Evolutionary conservation across 2,888 invertebrate species (phyloP).

Genomic region (Megamerina dolium): DNA sequence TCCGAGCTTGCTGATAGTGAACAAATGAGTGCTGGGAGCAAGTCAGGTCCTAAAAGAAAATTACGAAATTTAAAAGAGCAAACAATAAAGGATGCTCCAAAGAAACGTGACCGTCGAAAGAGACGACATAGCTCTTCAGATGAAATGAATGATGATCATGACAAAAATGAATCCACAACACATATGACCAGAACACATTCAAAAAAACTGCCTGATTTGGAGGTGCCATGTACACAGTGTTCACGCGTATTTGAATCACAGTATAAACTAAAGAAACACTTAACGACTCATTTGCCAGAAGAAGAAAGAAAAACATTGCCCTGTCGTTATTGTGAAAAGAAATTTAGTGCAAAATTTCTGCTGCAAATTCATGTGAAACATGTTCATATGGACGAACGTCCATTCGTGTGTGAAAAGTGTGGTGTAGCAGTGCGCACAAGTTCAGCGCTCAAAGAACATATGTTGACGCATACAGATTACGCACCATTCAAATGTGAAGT

Average conservation of each 20-base stretch:
- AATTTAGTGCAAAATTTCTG: slow-evolving; percentile 26
- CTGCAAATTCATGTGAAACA: slow-evolving; percentile 33
- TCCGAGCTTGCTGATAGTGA: not conserved
- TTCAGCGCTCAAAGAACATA: slow-evolving; percentile 50
- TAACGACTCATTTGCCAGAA: too few relatives aligned
- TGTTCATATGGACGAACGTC: slow-evolving; percentile 43
- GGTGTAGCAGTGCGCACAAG: slow-evolving; percentile 49
- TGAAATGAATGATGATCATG: not conserved
- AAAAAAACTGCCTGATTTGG: slow-evolving; percentile 14
- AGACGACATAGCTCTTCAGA: too few relatives aligned
- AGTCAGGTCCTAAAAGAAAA: not conserved
- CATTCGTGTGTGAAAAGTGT: slow-evolving; percentile 51
- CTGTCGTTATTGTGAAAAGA: slow-evolving; percentile 37
- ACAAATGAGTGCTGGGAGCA: too few relatives aligned
- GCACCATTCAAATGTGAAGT: slow-evolving; percentile 33
- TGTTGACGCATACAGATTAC: slow-evolving; percentile 49
- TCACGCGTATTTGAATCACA: slow-evolving; percentile 16
- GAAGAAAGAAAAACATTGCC: too few relatives aligned
- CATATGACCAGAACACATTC: too few relatives aligned
- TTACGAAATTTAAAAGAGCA: too few relatives aligned
- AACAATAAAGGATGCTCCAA: not conserved
- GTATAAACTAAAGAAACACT: slow-evolving; percentile 19
- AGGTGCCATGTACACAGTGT: slow-evolving; percentile 24
- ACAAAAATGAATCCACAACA: too few relatives aligned
- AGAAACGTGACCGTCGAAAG: too few relatives aligned